A percentile compares a stretch with the other conserved stretches of the same genome.
phyloP scores from a whole-genome alignment of 2,888 invertebrate species.

The Andrena hattorfiana region DNA sequence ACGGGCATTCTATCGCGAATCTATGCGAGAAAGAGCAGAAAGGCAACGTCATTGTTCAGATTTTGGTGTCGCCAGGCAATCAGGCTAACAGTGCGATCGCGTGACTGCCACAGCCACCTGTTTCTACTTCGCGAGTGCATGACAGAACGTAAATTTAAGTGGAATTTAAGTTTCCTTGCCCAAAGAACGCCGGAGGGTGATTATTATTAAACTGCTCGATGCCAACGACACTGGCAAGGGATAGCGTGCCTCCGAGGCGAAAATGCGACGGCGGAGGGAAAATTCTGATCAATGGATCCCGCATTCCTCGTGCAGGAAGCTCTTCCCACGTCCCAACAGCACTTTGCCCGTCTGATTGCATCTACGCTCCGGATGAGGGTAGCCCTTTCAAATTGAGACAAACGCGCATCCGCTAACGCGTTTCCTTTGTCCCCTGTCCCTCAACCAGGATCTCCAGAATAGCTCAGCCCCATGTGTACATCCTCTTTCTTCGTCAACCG shows the following conservation, averaged over 20 bases:
- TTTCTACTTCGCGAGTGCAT: not conserved
- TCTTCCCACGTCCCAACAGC: constrained; percentile 2
- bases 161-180: not conserved
- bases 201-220: not conserved
- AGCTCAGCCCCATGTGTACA: not conserved
- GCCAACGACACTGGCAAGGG: not conserved
- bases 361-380: constrained; percentile 32
- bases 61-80: constrained; percentile 2
- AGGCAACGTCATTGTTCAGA: not conserved
- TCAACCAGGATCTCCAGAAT: not conserved
- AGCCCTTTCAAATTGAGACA: constrained; percentile 59
- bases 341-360: constrained; percentile 42
- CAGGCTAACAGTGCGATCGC: constrained; percentile 20
- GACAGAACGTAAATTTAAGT: not conserved
- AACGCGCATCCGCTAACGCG: constrained; percentile 55
- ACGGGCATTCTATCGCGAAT: not conserved
- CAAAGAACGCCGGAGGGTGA: not conserved
- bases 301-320: constrained; percentile 11
- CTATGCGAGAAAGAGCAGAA: not conserved
- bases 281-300: constrained; percentile 17
- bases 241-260: not conserved
- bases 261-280: not conserved
- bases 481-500: constrained; percentile 16
- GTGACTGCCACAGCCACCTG: constrained; percentile 22
- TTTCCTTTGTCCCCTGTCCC: constrained; percentile 52